Evolutionary conservation across 2,113 vertebrate species (phyloP).

Genomic region (Osmerus mordax): DNA sequence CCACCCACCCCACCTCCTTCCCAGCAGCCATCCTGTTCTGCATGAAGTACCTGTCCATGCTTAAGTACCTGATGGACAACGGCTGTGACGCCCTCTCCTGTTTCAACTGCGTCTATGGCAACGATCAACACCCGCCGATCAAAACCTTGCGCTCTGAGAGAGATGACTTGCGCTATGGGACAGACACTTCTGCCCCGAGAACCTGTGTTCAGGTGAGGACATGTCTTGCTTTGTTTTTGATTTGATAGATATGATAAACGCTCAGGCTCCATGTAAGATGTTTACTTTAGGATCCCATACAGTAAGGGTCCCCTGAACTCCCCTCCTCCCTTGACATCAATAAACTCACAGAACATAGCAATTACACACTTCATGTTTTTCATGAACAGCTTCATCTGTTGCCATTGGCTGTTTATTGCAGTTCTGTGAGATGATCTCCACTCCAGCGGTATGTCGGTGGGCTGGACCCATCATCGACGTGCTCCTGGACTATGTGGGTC

Average conservation of each 20-base stretch:
- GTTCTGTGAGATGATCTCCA: constrained; percentile 94
- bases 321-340: too few relatives aligned
- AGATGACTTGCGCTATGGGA: constrained; percentile 16
- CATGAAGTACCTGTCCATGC: constrained; percentile 80
- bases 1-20: constrained; percentile 87
- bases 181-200: not conserved
- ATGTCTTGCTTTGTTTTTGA: not conserved
- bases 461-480: constrained; percentile 89
- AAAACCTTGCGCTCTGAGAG: constrained; percentile 33
- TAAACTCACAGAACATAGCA: too few relatives aligned
- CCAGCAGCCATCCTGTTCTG: constrained; percentile 89
- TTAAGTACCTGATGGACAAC: constrained; percentile 89
- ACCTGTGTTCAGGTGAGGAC: constrained; percentile 48
- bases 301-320: too few relatives aligned
- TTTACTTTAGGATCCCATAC: constrained; percentile 30
- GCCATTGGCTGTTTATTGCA: constrained; percentile 35
- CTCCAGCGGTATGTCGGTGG: constrained; percentile 79
- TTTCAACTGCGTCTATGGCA: constrained; percentile 82
- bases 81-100: constrained; percentile 84
- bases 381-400: too few relatives aligned
- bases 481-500: constrained; percentile 90
- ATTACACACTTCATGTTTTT: not conserved
- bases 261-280: not conserved
- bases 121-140: constrained; percentile 77
- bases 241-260: not conserved